Conservation (phyloP, 2,888 invertebrate species). For the Amblyjoppa fuscipennis region DNA sequence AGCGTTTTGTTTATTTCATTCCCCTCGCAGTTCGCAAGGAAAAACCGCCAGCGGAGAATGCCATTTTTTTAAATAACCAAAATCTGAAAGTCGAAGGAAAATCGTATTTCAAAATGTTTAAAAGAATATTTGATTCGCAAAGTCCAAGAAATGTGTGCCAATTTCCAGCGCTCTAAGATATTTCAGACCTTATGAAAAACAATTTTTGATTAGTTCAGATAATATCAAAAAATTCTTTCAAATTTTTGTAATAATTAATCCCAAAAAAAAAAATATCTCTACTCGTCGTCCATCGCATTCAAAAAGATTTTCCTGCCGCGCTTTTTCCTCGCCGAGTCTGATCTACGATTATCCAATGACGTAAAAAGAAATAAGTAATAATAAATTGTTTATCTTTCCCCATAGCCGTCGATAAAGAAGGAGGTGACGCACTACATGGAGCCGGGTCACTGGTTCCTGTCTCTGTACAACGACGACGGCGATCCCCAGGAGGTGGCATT, state of each 20-base stretch:
- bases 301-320: background rate
- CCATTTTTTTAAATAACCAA: too few species aligned
- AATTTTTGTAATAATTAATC: background rate
- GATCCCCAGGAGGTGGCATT: constrained; percentile 95
- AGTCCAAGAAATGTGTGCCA: background rate
- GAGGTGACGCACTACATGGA: constrained; percentile 98
- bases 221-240: background rate
- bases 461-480: constrained; percentile 97
- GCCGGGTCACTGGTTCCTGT: constrained; percentile 98
- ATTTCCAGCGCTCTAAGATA: too few species aligned
- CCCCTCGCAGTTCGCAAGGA: background rate
- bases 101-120: background rate
- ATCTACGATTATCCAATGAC: background rate
- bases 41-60: background rate
- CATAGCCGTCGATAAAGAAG: constrained; percentile 94
- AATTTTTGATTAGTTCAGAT: too few species aligned
- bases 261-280: background rate
- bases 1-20: constrained; percentile 4
- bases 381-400: constrained; percentile 40
- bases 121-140: background rate
- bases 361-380: background rate
- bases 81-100: background rate
- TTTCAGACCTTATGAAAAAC: too few species aligned
- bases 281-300: background rate
- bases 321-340: background rate